Conservation (phyloP, 2,888 invertebrate species). For the Sepioteuthis lessoniana region DNA sequence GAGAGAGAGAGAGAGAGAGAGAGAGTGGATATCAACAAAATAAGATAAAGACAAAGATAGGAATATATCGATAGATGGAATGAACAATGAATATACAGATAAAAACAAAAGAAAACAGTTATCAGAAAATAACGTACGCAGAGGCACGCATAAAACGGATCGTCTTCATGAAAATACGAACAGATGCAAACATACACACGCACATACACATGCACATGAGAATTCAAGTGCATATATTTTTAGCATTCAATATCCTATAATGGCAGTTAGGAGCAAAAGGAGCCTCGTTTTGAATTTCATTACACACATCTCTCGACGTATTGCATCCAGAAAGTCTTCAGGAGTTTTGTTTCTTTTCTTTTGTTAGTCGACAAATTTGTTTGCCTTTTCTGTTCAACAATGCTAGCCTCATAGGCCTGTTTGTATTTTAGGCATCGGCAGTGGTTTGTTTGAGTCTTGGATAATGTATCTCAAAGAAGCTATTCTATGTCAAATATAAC, state of each 20-base stretch:
- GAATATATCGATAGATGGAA: no score
- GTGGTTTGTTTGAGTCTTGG: background rate
- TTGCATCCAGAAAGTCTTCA: background rate
- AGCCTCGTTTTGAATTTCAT: slow-evolving; percentile 33
- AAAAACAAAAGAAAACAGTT: no score
- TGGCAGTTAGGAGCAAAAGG: background rate
- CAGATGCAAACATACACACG: no score
- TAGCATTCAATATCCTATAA: background rate
- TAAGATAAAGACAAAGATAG: no score
- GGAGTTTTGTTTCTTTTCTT: background rate
- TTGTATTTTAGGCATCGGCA: background rate
- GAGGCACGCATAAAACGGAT: no score
- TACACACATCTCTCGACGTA: background rate
- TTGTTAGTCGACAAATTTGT: background rate
- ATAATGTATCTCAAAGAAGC: background rate
- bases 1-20: no score
- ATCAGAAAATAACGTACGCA: no score
- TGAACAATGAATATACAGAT: no score
- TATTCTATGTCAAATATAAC: background rate
- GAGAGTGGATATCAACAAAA: no score
- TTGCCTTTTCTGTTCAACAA: background rate
- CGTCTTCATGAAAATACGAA: no score
- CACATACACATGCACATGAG: no score
- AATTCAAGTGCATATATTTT: no score
- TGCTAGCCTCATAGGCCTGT: background rate